phyloP scores from a whole-genome alignment of 2,113 vertebrate species.

The Urocitellus parryii region DNA sequence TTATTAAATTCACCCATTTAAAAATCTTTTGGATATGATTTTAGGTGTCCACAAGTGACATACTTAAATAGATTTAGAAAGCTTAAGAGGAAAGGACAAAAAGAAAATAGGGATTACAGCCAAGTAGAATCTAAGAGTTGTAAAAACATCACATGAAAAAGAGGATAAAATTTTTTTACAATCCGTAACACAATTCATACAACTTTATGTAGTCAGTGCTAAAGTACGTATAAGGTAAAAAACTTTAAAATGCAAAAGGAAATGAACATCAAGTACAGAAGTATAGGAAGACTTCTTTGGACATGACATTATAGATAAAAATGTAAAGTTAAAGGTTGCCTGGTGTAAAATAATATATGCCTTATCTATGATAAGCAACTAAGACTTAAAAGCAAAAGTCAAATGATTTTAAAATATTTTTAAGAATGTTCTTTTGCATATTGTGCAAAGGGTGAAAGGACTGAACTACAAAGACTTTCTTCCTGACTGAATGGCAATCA shows the following conservation, averaged over 20 bases:
- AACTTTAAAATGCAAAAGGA: background rate
- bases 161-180: background rate
- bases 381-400: constrained; percentile 16
- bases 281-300: background rate
- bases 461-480: background rate
- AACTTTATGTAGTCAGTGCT: background rate
- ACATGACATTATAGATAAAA: constrained; percentile 11
- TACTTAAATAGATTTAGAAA: constrained; percentile 38
- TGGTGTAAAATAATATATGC: background rate
- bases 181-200: constrained; percentile 6
- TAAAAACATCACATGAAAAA: constrained; percentile 17
- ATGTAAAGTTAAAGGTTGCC: constrained; percentile 42
- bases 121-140: constrained; percentile 19
- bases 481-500: background rate
- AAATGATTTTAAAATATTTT: background rate
- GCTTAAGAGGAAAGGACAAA: background rate
- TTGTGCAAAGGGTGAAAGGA: background rate
- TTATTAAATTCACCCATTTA: background rate
- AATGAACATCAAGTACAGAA: constrained; percentile 12
- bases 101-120: background rate
- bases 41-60: constrained; percentile 23
- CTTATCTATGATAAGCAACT: background rate
- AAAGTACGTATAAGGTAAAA: constrained; percentile 3
- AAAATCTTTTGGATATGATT: background rate
- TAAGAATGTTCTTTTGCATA: constrained; percentile 2